These are phyloP conservation scores for Chironomus striatipennis DNA, from an alignment of 1,140 invertebrate species.

Conservation along the genomic window DNA sequence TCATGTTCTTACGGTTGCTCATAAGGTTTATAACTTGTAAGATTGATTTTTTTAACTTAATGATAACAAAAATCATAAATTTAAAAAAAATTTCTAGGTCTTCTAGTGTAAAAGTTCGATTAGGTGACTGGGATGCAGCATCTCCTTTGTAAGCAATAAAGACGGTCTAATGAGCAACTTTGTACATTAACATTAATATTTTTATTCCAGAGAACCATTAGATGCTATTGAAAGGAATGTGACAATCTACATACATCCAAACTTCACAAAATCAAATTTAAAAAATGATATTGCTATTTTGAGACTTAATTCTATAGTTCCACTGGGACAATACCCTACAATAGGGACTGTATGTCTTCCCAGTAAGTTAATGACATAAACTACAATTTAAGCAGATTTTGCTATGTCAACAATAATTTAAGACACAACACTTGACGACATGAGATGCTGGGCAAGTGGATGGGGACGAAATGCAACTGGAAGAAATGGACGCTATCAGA, in stretches of 20 bases:
- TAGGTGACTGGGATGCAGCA: slow-evolving; percentile 60
- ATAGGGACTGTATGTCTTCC: slow-evolving; percentile 64
- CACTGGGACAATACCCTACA: slow-evolving; percentile 48
- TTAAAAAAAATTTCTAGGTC: no score
- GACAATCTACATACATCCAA: slow-evolving; percentile 51
- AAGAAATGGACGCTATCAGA: slow-evolving; percentile 51
- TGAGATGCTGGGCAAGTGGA: slow-evolving; percentile 61
- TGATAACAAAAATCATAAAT: no score
- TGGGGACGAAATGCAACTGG: slow-evolving; percentile 75
- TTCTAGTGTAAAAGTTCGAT: slow-evolving; percentile 45
- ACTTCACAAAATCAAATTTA: slow-evolving; percentile 54
- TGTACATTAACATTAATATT: no score
- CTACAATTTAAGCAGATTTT: no score
- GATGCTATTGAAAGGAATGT: slow-evolving; percentile 50
- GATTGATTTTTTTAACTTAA: no score
- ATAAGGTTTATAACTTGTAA: slow-evolving; percentile 55
- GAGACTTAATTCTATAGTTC: slow-evolving; percentile 47
- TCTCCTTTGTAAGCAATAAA: slow-evolving; percentile 25
- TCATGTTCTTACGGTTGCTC: slow-evolving; percentile 59
- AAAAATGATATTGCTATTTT: slow-evolving; percentile 63
- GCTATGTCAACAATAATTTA: not conserved
- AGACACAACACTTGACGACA: not conserved
- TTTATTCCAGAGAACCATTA: slow-evolving; percentile 49
- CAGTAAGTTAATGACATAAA: slow-evolving; percentile 46
- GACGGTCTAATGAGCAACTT: no score